phyloP scores from a whole-genome alignment of 2,888 invertebrate genomes.

The Napeogenes inachia region DNA sequence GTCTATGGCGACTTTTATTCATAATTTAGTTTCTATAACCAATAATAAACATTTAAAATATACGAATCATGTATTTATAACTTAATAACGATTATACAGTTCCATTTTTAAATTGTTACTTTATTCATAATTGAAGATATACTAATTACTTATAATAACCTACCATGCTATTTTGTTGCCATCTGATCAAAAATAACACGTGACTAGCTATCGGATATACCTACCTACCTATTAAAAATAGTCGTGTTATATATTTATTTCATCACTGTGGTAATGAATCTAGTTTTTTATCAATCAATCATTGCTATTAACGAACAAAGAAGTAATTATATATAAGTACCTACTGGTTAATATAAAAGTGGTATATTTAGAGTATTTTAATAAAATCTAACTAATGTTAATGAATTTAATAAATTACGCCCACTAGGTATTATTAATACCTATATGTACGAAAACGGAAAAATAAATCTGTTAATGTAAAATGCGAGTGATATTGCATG shows the following conservation, averaged over 20 bases:
- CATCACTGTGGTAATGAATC: conserved; percentile 14
- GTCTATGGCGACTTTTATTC: no score
- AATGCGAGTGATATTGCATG: conserved; percentile 2
- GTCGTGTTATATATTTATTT: conserved; percentile 18
- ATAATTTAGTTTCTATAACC: no score
- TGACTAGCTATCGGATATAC: conserved; percentile 14
- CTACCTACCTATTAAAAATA: conserved; percentile 24
- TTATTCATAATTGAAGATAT: no score
- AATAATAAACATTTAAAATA: no score
- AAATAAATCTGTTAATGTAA: conserved; percentile 10
- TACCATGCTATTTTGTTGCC: no score
- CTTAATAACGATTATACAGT: no score
- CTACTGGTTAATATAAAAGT: background rate
- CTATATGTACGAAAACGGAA: conserved; percentile 23
- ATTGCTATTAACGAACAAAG: conserved; percentile 21
- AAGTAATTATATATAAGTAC: conserved; percentile 17
- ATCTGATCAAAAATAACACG: conserved; percentile 8
- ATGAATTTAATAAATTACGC: conserved; percentile 16
- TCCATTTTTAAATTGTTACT: no score
- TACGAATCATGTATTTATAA: no score
- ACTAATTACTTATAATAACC: no score
- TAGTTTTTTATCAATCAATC: conserved; percentile 22
- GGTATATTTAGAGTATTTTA: background rate
- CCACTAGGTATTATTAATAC: conserved; percentile 21
- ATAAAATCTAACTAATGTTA: conserved; percentile 8